Evolutionary conservation across 2,888 invertebrate genomes (phyloP).

Genomic region (Phragmatobia fuliginosa): DNA sequence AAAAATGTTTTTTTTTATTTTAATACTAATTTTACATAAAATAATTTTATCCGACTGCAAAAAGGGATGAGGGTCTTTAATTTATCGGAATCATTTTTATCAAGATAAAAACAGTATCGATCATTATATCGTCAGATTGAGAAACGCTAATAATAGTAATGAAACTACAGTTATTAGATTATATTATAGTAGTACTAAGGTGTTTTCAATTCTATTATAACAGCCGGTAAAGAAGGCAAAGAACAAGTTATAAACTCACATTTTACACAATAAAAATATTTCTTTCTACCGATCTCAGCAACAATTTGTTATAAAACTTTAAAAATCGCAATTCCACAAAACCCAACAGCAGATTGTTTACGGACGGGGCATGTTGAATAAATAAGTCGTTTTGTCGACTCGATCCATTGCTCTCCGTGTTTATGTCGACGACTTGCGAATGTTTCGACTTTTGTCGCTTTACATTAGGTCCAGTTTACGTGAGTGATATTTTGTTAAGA

Average conservation of each 20-base stretch:
- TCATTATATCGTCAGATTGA: too few relatives aligned
- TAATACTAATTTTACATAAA: too few relatives aligned
- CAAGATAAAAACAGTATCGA: too few relatives aligned
- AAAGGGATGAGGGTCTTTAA: too few relatives aligned
- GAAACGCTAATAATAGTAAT: too few relatives aligned
- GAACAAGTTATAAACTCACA: not conserved
- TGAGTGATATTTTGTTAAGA: not conserved
- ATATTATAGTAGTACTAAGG: too few relatives aligned
- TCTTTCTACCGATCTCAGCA: not conserved
- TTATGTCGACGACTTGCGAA: conserved; percentile 47
- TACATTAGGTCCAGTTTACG: conserved; percentile 32
- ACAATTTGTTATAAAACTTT: conserved; percentile 8
- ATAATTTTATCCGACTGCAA: too few relatives aligned
- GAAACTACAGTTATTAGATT: too few relatives aligned
- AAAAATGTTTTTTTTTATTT: too few relatives aligned
- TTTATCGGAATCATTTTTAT: too few relatives aligned
- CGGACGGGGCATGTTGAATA: conserved; percentile 54
- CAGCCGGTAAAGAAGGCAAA: not conserved
- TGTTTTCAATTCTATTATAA: too few relatives aligned
- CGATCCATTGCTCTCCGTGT: conserved; percentile 60
- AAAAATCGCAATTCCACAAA: conserved; percentile 20
- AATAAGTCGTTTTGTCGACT: conserved; percentile 62
- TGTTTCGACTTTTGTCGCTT: conserved; percentile 42
- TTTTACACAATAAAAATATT: not conserved
- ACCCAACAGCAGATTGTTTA: conserved; percentile 32